Evolutionary conservation across 2,888 invertebrate species (phyloP), one percentile per base, ranked within the genome.

Genomic region (Scaptomyza flava): DNA sequence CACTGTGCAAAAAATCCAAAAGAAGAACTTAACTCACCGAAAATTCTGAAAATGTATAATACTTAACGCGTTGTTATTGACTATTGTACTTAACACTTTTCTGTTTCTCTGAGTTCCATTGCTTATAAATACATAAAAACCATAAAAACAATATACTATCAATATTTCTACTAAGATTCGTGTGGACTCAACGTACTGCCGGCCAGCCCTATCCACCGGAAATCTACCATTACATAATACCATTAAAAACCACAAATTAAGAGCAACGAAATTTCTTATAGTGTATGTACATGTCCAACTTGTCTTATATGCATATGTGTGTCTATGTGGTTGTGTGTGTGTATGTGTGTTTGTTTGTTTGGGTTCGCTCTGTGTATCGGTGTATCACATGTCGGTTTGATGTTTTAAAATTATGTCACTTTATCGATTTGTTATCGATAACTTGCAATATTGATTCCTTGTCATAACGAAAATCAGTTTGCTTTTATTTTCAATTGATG

Each of bases 11-110:
- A 71, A 56, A 58, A 53, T 30, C 34, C 41, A 66, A 51, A 56
- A 45, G 11, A 64, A 34, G 31, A n/a, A 45, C 14, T 20, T 33
- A 20, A 23, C n/a, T 11, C 23, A 36, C 34, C 23, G 9, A 41
- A 38, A 8, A 14, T 38, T 14, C 38, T n/a, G 3, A 38, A 38
- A 14, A 2, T 27, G 27, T n/a, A 48, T 47, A 62, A 77, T 59
- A 66, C 43, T 59, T 41, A 62, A 68, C 72, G 74, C 62, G 52
- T 68, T 77, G 59, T 60, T 77, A 59, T 60, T 72, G 68, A 72
- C 59, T 77, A 78, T 77, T 77, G 78, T 77, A 50, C 52, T 41
- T 27, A 48, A 60, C 48, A 76, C 58, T 38, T 63, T 75, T 75
- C 23, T 53, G 17, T 45, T 59, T 4, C 23, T 23, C 2, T 23